phyloP scores from a whole-genome alignment of 1,140 invertebrate species.

The Linepithema humile region DNA sequence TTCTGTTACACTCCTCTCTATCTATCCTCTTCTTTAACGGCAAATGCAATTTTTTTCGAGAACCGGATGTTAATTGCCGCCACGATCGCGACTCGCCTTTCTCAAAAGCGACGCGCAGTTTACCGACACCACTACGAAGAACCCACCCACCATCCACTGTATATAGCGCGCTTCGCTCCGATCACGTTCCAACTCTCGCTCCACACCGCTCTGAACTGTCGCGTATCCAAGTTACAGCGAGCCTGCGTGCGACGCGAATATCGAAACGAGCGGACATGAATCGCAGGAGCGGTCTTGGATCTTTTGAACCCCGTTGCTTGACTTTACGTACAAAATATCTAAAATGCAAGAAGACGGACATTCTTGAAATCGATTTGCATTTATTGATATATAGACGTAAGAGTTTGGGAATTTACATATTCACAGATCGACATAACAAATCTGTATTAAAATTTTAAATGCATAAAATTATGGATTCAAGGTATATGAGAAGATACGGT shows the following conservation, averaged over 20 bases:
- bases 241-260: neutral
- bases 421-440: too few species aligned
- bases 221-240: neutral
- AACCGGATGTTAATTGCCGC: neutral
- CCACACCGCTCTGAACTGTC: neutral
- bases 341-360: too few species aligned
- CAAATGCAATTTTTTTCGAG: neutral
- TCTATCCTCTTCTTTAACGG: too few species aligned
- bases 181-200: neutral
- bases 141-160: neutral
- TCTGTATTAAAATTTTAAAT: too few species aligned
- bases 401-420: too few species aligned
- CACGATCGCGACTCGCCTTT: neutral
- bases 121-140: neutral
- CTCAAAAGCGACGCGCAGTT: neutral
- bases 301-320: too few species aligned
- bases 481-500: neutral
- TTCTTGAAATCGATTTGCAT: too few species aligned
- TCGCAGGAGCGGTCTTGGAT: neutral
- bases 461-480: neutral
- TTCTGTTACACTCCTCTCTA: neutral
- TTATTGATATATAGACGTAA: too few species aligned
- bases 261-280: neutral
- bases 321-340: too few species aligned
- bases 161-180: neutral